phyloP scores from a whole-genome alignment of 2,888 invertebrate genomes.

The Drosophila pegasa region DNA sequence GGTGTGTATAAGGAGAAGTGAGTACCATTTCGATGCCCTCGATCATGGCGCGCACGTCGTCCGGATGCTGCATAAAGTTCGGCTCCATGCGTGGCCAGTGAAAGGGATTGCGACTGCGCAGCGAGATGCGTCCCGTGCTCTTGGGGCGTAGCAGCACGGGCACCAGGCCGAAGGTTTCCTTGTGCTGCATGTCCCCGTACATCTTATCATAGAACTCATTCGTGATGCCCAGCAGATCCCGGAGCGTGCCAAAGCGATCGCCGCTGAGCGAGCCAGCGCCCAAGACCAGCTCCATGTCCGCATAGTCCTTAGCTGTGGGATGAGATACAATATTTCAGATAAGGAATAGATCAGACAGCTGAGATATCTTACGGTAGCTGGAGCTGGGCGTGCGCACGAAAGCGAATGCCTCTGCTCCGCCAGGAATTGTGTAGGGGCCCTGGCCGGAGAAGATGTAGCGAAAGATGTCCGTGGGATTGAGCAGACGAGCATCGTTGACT shows the following conservation, averaged over 20 bases:
- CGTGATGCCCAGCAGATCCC: constrained; percentile 87
- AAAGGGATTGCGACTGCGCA: constrained; percentile 90
- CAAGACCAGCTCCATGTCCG: constrained; percentile 93
- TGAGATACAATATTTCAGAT: background rate
- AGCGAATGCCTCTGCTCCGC: constrained; percentile 91
- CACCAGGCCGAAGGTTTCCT: constrained; percentile 88
- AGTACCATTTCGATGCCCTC: constrained; percentile 90
- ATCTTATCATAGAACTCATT: constrained; percentile 85
- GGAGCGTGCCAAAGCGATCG: constrained; percentile 89
- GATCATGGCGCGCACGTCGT: constrained; percentile 90
- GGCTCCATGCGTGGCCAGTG: constrained; percentile 92
- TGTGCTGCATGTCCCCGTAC: constrained; percentile 77
- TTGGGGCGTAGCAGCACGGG: constrained; percentile 91
- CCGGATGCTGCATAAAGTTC: constrained; percentile 91
- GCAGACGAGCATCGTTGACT: constrained; percentile 87
- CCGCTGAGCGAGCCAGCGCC: constrained; percentile 91
- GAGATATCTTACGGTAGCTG: constrained; percentile 67
- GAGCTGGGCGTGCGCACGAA: constrained; percentile 89
- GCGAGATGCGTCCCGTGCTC: constrained; percentile 89
- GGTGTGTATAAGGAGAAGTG: background rate
- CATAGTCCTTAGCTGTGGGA: constrained; percentile 85
- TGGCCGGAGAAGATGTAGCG: constrained; percentile 87
- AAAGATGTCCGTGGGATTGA: constrained; percentile 87
- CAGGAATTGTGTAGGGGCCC: constrained; percentile 91
- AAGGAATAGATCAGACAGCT: background rate